A percentile compares a stretch with the other conserved stretches of the same genome.
Evolutionary conservation across 1,140 invertebrate species (phyloP).

Genomic region (Heliconius hewitsoni): DNA sequence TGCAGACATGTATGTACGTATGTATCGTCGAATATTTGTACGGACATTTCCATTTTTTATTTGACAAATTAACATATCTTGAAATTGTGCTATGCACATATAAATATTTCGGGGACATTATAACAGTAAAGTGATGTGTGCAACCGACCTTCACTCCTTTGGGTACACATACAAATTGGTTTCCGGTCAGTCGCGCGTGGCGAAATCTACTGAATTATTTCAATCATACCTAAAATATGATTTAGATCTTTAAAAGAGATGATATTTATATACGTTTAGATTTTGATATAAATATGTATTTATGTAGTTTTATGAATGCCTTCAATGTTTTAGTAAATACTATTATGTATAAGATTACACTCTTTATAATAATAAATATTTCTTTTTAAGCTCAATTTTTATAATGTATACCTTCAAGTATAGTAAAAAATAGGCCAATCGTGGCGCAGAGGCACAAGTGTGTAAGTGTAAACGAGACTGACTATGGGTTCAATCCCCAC

Average conservation of each 20-base stretch:
- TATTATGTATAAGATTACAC: too few relatives aligned
- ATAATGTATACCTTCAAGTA: too few relatives aligned
- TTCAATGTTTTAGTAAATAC: too few relatives aligned
- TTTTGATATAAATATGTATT: neutral
- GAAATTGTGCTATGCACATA: neutral
- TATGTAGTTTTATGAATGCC: too few relatives aligned
- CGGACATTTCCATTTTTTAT: neutral
- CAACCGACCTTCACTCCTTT: conserved; percentile 19
- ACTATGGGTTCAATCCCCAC: too few relatives aligned
- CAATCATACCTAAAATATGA: neutral
- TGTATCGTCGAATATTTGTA: neutral
- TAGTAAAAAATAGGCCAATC: too few relatives aligned
- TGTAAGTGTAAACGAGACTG: too few relatives aligned
- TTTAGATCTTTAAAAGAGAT: neutral
- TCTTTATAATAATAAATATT: too few relatives aligned
- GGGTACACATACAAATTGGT: conserved; percentile 27
- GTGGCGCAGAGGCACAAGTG: too few relatives aligned
- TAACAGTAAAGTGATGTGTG: conserved; percentile 27
- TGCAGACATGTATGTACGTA: neutral
- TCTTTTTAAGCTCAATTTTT: too few relatives aligned
- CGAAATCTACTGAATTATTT: neutral
- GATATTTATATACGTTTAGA: neutral
- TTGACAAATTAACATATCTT: neutral
- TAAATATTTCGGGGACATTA: conserved; percentile 14
- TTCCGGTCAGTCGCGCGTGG: neutral